These are phyloP conservation scores for Strix aluco DNA, from an alignment of 2,113 vertebrate genomes.

Conservation along the genomic window DNA sequence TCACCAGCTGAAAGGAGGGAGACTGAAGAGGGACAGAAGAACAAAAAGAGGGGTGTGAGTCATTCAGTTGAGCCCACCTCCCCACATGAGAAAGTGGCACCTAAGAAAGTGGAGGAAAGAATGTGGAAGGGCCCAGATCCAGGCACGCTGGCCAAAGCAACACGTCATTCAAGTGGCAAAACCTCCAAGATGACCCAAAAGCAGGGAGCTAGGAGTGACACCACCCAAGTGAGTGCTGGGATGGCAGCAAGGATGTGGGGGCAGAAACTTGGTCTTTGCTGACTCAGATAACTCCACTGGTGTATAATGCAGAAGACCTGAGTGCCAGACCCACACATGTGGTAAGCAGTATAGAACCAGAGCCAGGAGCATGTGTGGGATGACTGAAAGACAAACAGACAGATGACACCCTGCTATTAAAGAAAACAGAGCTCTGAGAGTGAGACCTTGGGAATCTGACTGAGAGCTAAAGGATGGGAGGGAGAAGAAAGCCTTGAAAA, in stretches of 20 bases:
- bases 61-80: neutral
- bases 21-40: neutral
- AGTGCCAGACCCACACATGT: neutral
- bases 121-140: neutral
- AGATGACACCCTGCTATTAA: neutral
- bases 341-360: neutral
- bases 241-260: neutral
- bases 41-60: neutral
- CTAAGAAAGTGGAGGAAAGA: neutral
- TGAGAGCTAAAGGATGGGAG: neutral
- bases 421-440: neutral
- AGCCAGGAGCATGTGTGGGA: neutral
- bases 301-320: neutral
- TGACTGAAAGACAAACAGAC: neutral
- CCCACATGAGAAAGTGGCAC: neutral
- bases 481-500: neutral
- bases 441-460: neutral
- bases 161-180: neutral
- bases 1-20: neutral
- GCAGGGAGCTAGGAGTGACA: neutral
- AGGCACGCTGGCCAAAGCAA: fast-evolving
- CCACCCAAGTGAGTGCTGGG: neutral
- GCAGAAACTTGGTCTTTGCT: neutral
- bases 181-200: neutral
- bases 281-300: neutral